Percentiles rank a stretch among this genome's conserved stretches.
Evolutionary conservation across 2,888 invertebrate genomes (phyloP).

Genomic region (Hanleya hanleyi): DNA sequence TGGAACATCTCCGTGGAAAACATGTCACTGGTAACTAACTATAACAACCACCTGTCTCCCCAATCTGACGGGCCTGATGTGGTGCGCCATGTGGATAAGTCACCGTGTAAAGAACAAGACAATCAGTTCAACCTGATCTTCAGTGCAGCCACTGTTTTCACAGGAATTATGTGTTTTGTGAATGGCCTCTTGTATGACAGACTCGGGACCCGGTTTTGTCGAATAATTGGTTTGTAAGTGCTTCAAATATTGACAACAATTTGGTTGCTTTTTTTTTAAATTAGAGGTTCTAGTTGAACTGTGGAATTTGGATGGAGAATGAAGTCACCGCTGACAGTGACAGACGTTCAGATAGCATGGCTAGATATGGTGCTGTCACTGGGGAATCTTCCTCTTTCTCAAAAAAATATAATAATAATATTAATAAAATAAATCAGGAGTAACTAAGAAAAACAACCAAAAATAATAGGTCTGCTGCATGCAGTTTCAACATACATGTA

Average conservation of each 20-base stretch:
- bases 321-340: no score
- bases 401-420: no score
- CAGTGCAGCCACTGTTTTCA: constrained; percentile 39
- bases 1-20: not conserved
- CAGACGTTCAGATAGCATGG: no score
- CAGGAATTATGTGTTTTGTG: constrained; percentile 36
- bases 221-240: constrained; percentile 42
- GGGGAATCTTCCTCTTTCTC: no score
- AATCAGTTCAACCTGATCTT: constrained; percentile 44
- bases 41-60: not conserved
- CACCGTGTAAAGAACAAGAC: constrained; percentile 34
- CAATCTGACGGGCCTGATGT: not conserved
- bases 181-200: constrained; percentile 42
- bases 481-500: no score
- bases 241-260: no score
- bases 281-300: no score
- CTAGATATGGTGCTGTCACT: no score
- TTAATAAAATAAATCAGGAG: no score
- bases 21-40: not conserved
- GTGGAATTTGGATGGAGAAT: no score
- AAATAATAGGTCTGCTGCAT: no score
- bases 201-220: constrained; percentile 39
- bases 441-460: no score
- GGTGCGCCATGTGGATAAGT: not conserved
- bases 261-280: not conserved